These are phyloP conservation scores for Donacobius atricapilla DNA, from an alignment of 2,113 vertebrate species.

Conservation along the genomic window DNA sequence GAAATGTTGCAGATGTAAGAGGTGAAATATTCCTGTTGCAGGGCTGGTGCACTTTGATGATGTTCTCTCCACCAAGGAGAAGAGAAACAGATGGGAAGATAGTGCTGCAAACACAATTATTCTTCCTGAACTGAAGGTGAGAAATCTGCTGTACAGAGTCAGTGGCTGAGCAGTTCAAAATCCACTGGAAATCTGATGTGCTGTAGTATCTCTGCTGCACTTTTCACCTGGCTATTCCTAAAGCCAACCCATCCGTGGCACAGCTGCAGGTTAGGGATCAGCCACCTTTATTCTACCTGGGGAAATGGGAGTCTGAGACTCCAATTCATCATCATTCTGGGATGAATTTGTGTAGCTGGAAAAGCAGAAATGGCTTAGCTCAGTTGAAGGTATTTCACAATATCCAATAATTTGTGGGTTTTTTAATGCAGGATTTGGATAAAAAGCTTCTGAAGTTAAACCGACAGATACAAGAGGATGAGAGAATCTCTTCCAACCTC, in stretches of 20 bases:
- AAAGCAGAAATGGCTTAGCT: neutral
- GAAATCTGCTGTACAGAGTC: neutral
- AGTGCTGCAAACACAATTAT: constrained; percentile 69
- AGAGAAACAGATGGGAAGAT: constrained; percentile 87
- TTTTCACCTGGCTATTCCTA: neutral
- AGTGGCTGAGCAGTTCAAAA: neutral
- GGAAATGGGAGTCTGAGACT: neutral
- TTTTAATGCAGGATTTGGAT: constrained; percentile 76
- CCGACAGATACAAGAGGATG: constrained; percentile 75
- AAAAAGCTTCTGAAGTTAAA: constrained; percentile 75
- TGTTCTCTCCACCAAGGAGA: constrained; percentile 75
- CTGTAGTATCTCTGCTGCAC: neutral
- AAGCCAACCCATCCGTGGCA: neutral
- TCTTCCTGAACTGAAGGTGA: constrained; percentile 79
- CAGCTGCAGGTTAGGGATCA: neutral
- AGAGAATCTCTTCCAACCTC: constrained; percentile 80
- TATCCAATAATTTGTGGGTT: neutral
- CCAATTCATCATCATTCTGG: neutral
- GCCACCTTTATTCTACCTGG: neutral
- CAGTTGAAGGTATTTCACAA: neutral
- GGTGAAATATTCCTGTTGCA: constrained; percentile 36
- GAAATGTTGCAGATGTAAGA: neutral
- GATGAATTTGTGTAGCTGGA: neutral
- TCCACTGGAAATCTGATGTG: neutral
- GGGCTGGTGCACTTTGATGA: constrained; percentile 64